A percentile compares a stretch with the other conserved stretches of the same genome.
phyloP scores from a whole-genome alignment of 2,113 vertebrate genomes.

The Guaruba guarouba region DNA sequence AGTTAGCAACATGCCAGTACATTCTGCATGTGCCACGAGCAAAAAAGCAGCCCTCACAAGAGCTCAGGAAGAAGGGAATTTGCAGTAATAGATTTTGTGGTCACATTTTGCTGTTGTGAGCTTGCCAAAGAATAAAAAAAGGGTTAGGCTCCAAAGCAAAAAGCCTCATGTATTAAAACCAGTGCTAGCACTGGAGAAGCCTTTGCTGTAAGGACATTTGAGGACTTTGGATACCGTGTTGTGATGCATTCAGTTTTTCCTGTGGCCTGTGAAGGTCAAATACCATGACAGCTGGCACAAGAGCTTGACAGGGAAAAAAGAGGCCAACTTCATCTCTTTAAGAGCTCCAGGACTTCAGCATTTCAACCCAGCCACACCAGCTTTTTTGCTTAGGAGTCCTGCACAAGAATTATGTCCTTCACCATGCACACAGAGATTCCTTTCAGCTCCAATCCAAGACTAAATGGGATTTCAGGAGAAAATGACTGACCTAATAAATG shows the following conservation, averaged over 20 bases:
- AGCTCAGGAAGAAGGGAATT: neutral
- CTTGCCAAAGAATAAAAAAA: neutral
- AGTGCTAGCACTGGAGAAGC: neutral
- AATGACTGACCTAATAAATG: neutral
- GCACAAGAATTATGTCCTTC: neutral
- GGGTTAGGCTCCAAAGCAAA: neutral
- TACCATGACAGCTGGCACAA: neutral
- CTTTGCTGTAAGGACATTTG: neutral
- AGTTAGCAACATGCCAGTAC: neutral
- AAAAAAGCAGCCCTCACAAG: neutral
- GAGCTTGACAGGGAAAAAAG: neutral
- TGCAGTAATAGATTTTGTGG: neutral
- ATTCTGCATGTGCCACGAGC: neutral
- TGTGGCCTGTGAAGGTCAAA: constrained; percentile 3
- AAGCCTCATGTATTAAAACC: neutral
- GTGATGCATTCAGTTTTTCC: neutral
- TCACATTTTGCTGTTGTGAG: neutral
- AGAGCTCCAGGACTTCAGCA: neutral
- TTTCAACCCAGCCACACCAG: neutral
- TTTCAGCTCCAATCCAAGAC: neutral
- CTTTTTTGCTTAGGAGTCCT: neutral
- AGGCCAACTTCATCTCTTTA: neutral
- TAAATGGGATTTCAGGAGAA: neutral
- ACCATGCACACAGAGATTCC: neutral
- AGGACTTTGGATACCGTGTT: neutral